phyloP scores from a whole-genome alignment of 2,797 vertebrate genomes.

The Lepidocolaptes lacrymiger region DNA sequence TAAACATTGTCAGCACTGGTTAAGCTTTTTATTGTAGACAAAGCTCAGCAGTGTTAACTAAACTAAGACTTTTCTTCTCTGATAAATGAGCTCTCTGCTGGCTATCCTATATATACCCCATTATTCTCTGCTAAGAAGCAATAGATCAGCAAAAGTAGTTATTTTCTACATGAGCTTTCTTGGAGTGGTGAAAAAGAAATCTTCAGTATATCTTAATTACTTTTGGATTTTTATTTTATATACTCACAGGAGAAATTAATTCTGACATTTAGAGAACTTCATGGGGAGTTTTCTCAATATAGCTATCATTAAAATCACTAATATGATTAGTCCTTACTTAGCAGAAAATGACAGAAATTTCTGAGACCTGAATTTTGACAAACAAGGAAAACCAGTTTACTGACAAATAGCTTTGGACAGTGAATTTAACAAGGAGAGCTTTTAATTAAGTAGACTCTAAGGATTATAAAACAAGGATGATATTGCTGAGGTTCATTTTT shows the following conservation, averaged over 20 bases:
- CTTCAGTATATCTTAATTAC: neutral
- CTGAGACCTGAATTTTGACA: neutral
- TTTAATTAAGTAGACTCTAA: neutral
- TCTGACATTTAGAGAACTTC: conserved; percentile 1
- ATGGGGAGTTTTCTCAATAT: neutral
- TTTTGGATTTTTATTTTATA: conserved; percentile 5
- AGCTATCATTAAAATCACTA: conserved; percentile 3
- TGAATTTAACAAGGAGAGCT: neutral
- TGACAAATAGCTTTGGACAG: neutral
- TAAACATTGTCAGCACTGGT: neutral
- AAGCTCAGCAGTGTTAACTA: neutral
- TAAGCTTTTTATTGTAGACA: neutral
- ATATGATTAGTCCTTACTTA: neutral
- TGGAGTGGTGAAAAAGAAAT: neutral
- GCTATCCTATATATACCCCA: neutral
- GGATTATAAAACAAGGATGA: neutral
- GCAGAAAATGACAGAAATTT: neutral
- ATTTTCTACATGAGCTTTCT: neutral
- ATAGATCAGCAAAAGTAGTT: neutral
- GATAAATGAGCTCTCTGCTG: neutral
- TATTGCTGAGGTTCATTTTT: neutral
- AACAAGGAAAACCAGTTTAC: neutral
- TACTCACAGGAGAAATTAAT: conserved; percentile 5
- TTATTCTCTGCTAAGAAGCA: neutral
- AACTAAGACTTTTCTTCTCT: neutral